Conservation (phyloP, 2,797 vertebrate genomes). For the Eulemur coronatus region DNA sequence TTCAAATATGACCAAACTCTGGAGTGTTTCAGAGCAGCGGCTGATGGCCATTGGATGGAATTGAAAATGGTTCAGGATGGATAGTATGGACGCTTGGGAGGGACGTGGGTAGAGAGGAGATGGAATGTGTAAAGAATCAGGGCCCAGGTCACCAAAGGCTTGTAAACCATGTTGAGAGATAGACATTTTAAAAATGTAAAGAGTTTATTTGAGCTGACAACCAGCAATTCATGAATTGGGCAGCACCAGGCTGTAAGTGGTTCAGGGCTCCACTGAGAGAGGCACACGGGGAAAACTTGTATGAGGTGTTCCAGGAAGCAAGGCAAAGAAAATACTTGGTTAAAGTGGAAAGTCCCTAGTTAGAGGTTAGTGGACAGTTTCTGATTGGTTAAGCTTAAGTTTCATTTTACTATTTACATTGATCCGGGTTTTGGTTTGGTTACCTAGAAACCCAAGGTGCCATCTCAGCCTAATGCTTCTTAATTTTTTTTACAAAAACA, state of each 20-base stretch:
- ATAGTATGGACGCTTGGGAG: fast-evolving
- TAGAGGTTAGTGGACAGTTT: background rate
- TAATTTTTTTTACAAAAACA: background rate
- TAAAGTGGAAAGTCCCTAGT: background rate
- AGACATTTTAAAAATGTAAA: background rate
- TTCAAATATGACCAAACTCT: background rate
- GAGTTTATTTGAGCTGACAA: background rate
- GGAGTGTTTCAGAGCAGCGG: background rate
- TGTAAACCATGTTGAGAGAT: background rate
- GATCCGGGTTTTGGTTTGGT: background rate
- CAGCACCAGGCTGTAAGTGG: background rate
- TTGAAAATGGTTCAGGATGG: background rate
- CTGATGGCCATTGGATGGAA: background rate
- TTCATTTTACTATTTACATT: background rate
- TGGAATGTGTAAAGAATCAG: background rate
- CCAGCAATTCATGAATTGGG: background rate
- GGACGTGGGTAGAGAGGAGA: background rate
- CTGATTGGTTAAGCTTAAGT: background rate
- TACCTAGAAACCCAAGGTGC: background rate
- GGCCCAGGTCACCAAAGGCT: background rate
- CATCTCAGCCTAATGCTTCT: background rate
- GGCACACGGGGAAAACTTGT: background rate
- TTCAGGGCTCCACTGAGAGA: background rate
- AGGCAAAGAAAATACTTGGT: background rate
- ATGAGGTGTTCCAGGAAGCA: background rate